Percentiles rank a stretch among this genome's conserved stretches.
Evolutionary conservation across 2,797 vertebrate species (phyloP).

Genomic region (Cyclura pinguis): DNA sequence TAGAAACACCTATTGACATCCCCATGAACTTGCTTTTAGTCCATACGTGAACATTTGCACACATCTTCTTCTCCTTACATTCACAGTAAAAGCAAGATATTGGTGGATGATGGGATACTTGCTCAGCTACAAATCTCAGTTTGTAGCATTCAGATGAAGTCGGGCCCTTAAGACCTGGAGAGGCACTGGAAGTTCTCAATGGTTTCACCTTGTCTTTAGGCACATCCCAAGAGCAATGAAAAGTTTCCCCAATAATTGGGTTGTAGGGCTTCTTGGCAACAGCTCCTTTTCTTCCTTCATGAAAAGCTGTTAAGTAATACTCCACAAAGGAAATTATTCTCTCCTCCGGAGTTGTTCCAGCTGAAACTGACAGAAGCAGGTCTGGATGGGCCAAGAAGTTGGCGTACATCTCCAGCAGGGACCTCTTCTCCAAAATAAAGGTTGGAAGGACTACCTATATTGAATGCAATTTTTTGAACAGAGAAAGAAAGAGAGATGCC

Average conservation of each 20-base stretch:
- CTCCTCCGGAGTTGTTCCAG: slow-evolving; percentile 89
- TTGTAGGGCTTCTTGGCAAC: slow-evolving; percentile 98
- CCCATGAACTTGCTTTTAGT: slow-evolving; percentile 99
- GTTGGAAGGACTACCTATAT: slow-evolving; percentile 93
- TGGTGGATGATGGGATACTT: slow-evolving; percentile 94
- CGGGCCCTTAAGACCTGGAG: slow-evolving; percentile 64
- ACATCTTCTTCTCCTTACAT: slow-evolving; percentile 91
- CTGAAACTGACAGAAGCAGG: slow-evolving; percentile 90
- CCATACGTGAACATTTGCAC: slow-evolving; percentile 90
- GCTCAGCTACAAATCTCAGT: slow-evolving; percentile 91
- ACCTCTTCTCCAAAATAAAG: slow-evolving; percentile 96
- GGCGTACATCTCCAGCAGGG: slow-evolving; percentile 96
- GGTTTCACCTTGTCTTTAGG: slow-evolving; percentile 87
- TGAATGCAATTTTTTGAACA: slow-evolving; percentile 58
- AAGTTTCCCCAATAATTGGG: slow-evolving; percentile 93
- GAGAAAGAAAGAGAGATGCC: slow-evolving; percentile 57
- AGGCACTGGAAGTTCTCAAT: slow-evolving; percentile 75
- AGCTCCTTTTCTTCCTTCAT: slow-evolving; percentile 92
- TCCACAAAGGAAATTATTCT: slow-evolving; percentile 92
- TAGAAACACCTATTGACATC: slow-evolving; percentile 96
- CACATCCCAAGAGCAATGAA: slow-evolving; percentile 95
- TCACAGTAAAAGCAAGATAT: slow-evolving; percentile 96
- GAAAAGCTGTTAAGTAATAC: slow-evolving; percentile 95
- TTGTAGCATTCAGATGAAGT: slow-evolving; percentile 80
- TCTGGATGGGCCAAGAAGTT: slow-evolving; percentile 97